Evolutionary conservation across 2,888 invertebrate genomes (phyloP).

Genomic region (Conchocele bisecta): DNA sequence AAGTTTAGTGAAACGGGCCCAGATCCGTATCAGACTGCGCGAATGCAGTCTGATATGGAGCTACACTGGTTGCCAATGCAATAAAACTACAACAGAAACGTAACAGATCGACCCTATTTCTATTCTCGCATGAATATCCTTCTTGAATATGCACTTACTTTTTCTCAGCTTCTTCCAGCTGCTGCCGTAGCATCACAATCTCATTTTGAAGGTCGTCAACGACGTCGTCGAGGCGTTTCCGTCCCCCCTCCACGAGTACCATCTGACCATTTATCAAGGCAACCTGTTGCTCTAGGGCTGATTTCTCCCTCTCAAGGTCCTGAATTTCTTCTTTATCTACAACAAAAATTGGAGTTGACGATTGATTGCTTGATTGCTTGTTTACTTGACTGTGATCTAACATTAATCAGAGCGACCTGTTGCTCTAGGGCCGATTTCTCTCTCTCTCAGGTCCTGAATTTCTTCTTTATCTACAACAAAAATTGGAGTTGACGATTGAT

Average conservation of each 20-base stretch:
- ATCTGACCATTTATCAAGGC: constrained; percentile 75
- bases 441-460: constrained; percentile 57
- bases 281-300: constrained; percentile 73
- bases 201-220: constrained; percentile 68
- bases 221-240: constrained; percentile 69
- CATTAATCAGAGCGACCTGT: constrained; percentile 73
- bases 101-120: no score
- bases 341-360: constrained; percentile 5
- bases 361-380: no score
- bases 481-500: neutral
- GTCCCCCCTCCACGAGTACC: constrained; percentile 73
- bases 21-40: no score
- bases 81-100: no score
- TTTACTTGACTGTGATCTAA: no score
- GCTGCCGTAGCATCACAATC: constrained; percentile 66
- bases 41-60: no score
- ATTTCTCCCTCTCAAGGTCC: constrained; percentile 66
- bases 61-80: no score
- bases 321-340: constrained; percentile 58
- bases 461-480: constrained; percentile 54
- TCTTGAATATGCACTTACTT: constrained; percentile 53
- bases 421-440: constrained; percentile 74
- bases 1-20: no score
- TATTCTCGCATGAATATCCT: no score
- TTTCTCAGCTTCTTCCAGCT: constrained; percentile 72